These are phyloP conservation scores for Parnassius smintheus DNA, from an alignment of 2,888 invertebrate species.

Conservation along the genomic window DNA sequence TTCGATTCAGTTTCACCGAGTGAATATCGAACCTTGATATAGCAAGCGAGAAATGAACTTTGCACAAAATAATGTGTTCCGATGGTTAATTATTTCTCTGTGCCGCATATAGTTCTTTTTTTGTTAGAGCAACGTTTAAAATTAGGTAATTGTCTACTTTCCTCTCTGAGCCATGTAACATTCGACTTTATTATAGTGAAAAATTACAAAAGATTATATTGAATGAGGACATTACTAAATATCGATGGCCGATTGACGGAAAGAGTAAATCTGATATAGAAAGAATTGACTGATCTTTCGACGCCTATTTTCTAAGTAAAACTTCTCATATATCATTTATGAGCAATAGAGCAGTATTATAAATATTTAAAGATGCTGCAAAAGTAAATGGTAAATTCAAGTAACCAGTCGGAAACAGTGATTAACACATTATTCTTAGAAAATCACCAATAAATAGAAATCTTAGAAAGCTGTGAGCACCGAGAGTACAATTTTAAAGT, in stretches of 20 bases:
- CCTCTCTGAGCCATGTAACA: conserved; percentile 1
- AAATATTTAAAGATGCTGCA: not conserved
- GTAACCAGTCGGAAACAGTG: not conserved
- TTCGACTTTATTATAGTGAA: conserved; percentile 16
- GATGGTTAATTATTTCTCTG: conserved; percentile 16
- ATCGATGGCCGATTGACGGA: conserved; percentile 15
- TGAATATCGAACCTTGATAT: conserved; percentile 42
- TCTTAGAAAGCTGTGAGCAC: conserved; percentile 44
- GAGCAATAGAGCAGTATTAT: not conserved
- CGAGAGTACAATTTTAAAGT: conserved; percentile 14
- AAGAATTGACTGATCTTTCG: not conserved
- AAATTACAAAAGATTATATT: conserved; percentile 16
- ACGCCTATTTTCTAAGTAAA: not conserved
- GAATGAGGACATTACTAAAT: conserved; percentile 15
- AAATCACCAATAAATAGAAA: not conserved
- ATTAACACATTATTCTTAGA: not conserved
- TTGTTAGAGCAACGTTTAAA: not conserved
- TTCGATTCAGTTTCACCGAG: conserved; percentile 67
- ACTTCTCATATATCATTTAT: not conserved
- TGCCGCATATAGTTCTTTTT: conserved; percentile 5
- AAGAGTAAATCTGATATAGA: conserved; percentile 13
- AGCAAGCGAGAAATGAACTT: conserved; percentile 53
- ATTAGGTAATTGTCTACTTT: conserved; percentile 2
- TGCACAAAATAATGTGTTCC: conserved; percentile 35
- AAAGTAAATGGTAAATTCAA: not conserved